A percentile compares a stretch with the other conserved stretches of the same genome.
These are phyloP conservation scores for Collichthys lucidus DNA, from an alignment of 2,113 vertebrate species.

Conservation along the genomic window DNA sequence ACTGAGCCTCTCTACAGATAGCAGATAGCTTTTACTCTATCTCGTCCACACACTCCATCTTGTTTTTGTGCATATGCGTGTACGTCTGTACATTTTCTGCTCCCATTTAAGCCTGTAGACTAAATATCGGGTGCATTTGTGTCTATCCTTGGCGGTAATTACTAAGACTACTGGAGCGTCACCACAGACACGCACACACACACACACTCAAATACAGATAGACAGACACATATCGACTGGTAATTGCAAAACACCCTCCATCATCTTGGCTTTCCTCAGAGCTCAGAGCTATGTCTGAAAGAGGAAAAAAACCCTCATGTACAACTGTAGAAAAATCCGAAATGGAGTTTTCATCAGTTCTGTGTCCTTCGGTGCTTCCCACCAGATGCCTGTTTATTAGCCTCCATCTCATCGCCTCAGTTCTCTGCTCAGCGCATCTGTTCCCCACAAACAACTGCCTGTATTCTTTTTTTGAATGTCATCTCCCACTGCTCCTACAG, in stretches of 20 bases:
- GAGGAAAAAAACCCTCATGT: constrained; percentile 30
- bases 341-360: constrained; percentile 50
- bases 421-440: constrained; percentile 38
- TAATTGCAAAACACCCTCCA: constrained; percentile 57
- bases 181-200: constrained; percentile 35
- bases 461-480: constrained; percentile 9
- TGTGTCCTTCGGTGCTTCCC: constrained; percentile 53
- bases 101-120: constrained; percentile 52
- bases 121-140: constrained; percentile 69
- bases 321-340: constrained; percentile 37
- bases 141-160: constrained; percentile 73
- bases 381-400: constrained; percentile 58
- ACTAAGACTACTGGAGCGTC: constrained; percentile 65
- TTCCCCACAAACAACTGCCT: constrained; percentile 2
- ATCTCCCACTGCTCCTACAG: not conserved
- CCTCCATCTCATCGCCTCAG: constrained; percentile 21
- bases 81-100: constrained; percentile 15
- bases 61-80: not conserved
- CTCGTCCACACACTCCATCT: constrained; percentile 11
- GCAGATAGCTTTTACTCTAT: constrained; percentile 45
- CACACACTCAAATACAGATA: constrained; percentile 29
- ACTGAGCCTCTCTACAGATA: constrained; percentile 34
- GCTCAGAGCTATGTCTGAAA: constrained; percentile 37
- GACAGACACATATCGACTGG: constrained; percentile 50
- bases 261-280: constrained; percentile 48